These are phyloP conservation scores for Cephus nigrinus DNA, from an alignment of 2,888 invertebrate species.

Conservation along the genomic window DNA sequence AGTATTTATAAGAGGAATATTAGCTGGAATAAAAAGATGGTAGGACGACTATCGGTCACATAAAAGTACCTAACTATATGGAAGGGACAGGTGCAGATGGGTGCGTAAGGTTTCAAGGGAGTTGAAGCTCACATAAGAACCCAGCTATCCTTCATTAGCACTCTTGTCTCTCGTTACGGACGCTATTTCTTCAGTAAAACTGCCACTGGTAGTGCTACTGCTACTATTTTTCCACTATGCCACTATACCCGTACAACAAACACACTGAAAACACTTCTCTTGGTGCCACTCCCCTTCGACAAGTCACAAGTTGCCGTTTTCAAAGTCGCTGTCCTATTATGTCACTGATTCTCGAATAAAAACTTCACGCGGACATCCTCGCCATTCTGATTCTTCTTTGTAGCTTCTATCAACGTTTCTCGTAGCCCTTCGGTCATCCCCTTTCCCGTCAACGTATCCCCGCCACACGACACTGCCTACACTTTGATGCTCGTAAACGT, in stretches of 20 bases:
- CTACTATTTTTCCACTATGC: neutral
- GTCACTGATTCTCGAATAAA: neutral
- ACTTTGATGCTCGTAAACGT: neutral
- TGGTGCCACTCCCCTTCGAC: neutral
- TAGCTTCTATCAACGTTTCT: neutral
- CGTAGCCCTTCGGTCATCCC: neutral
- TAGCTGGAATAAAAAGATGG: neutral
- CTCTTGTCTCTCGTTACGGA: conserved; percentile 52
- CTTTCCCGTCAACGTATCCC: neutral
- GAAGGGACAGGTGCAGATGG: conserved; percentile 46
- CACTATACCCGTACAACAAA: neutral
- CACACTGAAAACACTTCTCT: neutral
- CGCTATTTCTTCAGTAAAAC: conserved; percentile 34
- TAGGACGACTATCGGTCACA: neutral
- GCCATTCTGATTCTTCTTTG: neutral
- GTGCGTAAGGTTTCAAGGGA: conserved; percentile 19
- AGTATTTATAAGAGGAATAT: neutral
- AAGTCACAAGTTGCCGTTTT: neutral
- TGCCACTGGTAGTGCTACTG: neutral
- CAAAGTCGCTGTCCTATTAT: neutral
- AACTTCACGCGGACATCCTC: neutral
- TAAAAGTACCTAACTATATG: neutral
- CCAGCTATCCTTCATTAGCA: conserved; percentile 61
- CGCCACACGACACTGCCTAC: neutral
- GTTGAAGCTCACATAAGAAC: conserved; percentile 38